These are phyloP conservation scores for Willisornis vidua DNA, from an alignment of 2,113 vertebrate genomes.

Conservation along the genomic window DNA sequence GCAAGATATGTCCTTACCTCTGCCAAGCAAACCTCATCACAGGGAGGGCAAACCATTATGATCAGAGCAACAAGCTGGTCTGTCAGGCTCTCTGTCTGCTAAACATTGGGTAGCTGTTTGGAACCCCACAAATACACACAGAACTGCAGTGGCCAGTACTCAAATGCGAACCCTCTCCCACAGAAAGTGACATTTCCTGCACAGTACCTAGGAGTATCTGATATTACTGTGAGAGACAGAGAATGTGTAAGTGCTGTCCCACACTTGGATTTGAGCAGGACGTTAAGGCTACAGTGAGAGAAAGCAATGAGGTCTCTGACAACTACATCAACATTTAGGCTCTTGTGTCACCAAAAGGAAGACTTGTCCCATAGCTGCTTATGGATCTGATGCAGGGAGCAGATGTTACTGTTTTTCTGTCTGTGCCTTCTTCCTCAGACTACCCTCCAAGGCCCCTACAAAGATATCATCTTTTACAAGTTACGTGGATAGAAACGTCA, in stretches of 20 bases:
- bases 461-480: neutral
- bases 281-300: neutral
- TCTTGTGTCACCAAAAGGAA: neutral
- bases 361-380: neutral
- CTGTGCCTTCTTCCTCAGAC: neutral
- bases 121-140: neutral
- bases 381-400: neutral
- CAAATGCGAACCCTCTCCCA: neutral
- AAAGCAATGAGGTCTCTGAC: neutral
- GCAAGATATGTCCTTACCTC: neutral
- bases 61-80: neutral
- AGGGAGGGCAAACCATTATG: neutral
- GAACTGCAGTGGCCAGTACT: neutral
- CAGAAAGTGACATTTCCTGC: neutral
- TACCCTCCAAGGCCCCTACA: neutral
- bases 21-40: neutral
- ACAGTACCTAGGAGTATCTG: neutral
- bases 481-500: neutral
- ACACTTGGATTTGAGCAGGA: neutral
- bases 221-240: neutral
- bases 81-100: neutral
- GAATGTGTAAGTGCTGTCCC: neutral
- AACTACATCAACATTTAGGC: neutral
- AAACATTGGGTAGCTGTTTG: neutral
- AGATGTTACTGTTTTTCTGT: neutral